These are phyloP conservation scores for Dromas ardeola DNA, from an alignment of 2,113 vertebrate species.

Conservation along the genomic window DNA sequence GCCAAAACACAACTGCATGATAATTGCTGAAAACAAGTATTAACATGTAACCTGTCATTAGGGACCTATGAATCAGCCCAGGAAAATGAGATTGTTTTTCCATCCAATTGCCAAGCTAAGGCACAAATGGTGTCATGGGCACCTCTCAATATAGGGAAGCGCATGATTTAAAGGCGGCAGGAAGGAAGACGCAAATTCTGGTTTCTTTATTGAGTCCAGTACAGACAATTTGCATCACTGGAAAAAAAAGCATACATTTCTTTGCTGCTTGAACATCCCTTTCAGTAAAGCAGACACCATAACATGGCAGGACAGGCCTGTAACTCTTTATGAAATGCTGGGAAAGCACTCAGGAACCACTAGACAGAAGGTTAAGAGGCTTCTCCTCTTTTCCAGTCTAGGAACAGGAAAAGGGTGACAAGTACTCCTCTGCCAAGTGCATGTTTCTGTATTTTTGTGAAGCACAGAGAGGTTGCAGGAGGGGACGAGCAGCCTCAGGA, in stretches of 20 bases:
- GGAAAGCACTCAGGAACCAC: not conserved
- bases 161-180: not conserved
- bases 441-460: not conserved
- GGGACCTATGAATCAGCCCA: not conserved
- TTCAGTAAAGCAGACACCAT: not conserved
- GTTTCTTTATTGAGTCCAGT: not conserved
- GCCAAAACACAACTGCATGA: not conserved
- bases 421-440: not conserved
- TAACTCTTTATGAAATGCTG: not conserved
- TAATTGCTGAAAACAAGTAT: conserved; percentile 15
- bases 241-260: not conserved
- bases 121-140: not conserved
- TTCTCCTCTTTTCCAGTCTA: not conserved
- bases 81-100: not conserved
- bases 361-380: not conserved
- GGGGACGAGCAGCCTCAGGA: not conserved
- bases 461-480: not conserved
- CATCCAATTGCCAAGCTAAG: not conserved
- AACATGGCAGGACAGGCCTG: not conserved
- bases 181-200: not conserved
- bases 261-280: not conserved
- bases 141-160: not conserved
- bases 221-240: not conserved
- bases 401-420: not conserved
- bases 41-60: not conserved